Evolutionary conservation across 2,113 vertebrate species (phyloP).

Genomic region (Atrichornis clamosus): DNA sequence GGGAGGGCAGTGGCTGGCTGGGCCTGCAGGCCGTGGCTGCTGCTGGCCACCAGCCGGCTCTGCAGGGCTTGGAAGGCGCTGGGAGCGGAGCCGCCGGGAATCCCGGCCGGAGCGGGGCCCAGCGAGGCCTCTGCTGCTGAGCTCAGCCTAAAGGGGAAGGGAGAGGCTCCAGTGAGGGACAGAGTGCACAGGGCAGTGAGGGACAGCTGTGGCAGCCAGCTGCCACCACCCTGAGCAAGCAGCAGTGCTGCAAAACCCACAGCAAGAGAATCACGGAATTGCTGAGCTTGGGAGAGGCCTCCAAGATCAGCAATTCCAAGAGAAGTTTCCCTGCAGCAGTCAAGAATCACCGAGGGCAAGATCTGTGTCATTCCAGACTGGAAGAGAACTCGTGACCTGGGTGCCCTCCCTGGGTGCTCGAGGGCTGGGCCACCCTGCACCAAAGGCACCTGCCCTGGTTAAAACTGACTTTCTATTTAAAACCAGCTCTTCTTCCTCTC

Average conservation of each 20-base stretch:
- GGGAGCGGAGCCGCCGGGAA: conserved; percentile 64
- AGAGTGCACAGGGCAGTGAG: fast-evolving
- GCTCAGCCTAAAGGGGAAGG: conserved; percentile 29
- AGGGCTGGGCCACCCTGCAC: not conserved
- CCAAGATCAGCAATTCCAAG: fast-evolving
- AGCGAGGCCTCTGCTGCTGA: conserved; percentile 26
- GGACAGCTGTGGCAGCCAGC: fast-evolving
- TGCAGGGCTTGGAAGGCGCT: conserved; percentile 85
- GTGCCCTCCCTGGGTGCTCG: fast-evolving
- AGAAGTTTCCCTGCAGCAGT: not conserved
- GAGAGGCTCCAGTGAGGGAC: fast-evolving
- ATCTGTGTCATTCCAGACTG: fast-evolving
- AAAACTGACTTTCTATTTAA: not conserved
- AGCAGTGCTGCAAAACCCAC: not conserved
- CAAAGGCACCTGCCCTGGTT: not conserved
- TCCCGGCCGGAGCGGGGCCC: conserved; percentile 26
- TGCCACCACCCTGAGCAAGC: fast-evolving
- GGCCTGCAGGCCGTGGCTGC: conserved; percentile 71
- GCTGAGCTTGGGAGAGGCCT: not conserved
- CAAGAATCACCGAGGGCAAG: not conserved
- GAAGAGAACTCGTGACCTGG: not conserved
- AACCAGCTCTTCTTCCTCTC: not conserved
- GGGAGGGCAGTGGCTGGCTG: conserved; percentile 77
- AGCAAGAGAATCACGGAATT: fast-evolving
- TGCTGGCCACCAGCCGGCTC: conserved; percentile 62